Percentiles rank a stretch among this genome's conserved stretches.
These are phyloP conservation scores for Xanthia togata DNA, from an alignment of 2,888 invertebrate species.

Conservation along the genomic window DNA sequence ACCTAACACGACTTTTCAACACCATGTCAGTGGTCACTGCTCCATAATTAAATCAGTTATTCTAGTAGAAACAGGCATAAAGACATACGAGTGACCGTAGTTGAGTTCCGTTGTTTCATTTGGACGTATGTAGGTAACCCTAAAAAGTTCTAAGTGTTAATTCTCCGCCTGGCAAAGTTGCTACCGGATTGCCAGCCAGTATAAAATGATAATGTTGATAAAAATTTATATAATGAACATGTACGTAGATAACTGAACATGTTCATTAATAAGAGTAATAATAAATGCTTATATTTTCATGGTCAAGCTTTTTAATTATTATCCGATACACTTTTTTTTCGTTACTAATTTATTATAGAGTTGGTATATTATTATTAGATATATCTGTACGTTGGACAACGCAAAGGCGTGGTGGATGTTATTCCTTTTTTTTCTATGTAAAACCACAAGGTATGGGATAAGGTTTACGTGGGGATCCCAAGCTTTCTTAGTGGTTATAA, in stretches of 20 bases:
- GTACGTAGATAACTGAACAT: conserved; percentile 1
- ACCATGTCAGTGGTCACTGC: not conserved
- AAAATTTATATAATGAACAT: conserved; percentile 6
- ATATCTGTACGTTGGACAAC: conserved; percentile 35
- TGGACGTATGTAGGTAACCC: not conserved
- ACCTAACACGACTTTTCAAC: too few relatives aligned
- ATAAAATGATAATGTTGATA: conserved; percentile 1
- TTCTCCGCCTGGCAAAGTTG: not conserved
- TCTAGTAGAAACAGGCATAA: not conserved
- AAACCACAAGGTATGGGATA: conserved; percentile 56
- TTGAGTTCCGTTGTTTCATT: not conserved
- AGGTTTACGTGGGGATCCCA: conserved; percentile 5
- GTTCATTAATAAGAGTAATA: not conserved
- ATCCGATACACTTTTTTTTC: not conserved
- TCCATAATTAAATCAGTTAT: not conserved
- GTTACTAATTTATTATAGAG: not conserved
- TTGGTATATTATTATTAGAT: conserved; percentile 20
- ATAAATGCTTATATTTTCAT: not conserved
- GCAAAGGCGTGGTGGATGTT: conserved; percentile 44
- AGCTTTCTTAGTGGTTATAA: conserved; percentile 49
- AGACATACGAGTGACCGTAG: too few relatives aligned
- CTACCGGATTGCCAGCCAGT: not conserved
- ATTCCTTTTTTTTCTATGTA: conserved; percentile 43
- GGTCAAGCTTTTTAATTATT: not conserved
- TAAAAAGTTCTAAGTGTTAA: not conserved